Conservation (phyloP, 2,888 invertebrate genomes). For the Cheilosia grossa region DNA sequence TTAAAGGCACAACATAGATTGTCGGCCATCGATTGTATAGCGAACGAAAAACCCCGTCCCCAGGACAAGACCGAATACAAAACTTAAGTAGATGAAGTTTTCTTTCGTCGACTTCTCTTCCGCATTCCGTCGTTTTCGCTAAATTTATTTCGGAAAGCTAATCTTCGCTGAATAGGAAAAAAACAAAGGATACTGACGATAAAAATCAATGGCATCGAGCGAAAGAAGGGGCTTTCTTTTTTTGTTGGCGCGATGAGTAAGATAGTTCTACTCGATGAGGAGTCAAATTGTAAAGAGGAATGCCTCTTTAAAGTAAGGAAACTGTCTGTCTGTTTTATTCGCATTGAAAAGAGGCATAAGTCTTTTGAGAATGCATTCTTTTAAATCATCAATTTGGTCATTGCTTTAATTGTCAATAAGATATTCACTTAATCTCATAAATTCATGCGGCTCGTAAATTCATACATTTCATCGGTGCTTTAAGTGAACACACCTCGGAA, state of each 20-base stretch:
- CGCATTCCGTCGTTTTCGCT: conserved; percentile 59
- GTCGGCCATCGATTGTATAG: conserved; percentile 6
- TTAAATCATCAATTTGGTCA: no score
- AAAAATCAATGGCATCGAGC: conserved; percentile 66
- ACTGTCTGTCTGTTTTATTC: no score
- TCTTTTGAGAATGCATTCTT: no score
- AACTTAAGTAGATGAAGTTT: conserved; percentile 56
- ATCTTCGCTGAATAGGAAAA: conserved; percentile 53
- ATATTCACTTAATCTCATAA: no score
- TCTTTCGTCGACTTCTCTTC: conserved; percentile 51
- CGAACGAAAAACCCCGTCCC: background rate
- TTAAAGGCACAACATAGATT: conserved; percentile 28
- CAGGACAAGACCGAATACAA: conserved; percentile 13
- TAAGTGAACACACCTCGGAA: no score
- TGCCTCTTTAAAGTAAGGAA: conserved; percentile 1
- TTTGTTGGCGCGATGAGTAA: background rate
- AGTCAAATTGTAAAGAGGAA: background rate
- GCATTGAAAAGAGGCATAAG: no score
- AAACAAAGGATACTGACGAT: conserved; percentile 51
- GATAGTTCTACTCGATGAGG: conserved; percentile 2
- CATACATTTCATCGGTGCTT: no score
- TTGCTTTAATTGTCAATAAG: no score
- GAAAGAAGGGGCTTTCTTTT: background rate
- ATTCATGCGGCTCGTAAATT: no score
- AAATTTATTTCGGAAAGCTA: conserved; percentile 73